These are phyloP conservation scores for Trinectes maculatus DNA, from an alignment of 2,113 vertebrate genomes.

Conservation along the genomic window DNA sequence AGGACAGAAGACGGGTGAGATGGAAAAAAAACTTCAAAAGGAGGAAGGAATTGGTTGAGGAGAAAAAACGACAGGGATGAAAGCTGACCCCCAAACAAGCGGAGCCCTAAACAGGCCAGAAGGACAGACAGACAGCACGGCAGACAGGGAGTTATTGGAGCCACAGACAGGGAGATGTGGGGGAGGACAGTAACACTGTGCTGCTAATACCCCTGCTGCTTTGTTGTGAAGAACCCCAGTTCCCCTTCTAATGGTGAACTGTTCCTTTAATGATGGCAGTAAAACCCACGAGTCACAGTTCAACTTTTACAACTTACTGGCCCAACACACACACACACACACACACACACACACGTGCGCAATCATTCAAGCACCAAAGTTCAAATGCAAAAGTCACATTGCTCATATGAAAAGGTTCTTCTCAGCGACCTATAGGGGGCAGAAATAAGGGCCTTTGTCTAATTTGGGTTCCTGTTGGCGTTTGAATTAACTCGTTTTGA, in stretches of 20 bases:
- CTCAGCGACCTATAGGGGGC: conserved; percentile 44
- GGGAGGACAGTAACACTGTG: conserved; percentile 64
- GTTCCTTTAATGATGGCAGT: conserved; percentile 72
- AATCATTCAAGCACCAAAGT: conserved; percentile 29
- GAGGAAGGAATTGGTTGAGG: conserved; percentile 4
- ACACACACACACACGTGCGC: conserved; percentile 6
- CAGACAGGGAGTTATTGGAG: conserved; percentile 48
- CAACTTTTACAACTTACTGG: conserved; percentile 61
- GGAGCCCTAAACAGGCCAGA: conserved; percentile 33
- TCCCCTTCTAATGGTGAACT: conserved; percentile 70
- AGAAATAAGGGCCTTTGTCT: conserved; percentile 50
- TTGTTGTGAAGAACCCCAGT: conserved; percentile 73
- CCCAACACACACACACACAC: conserved; percentile 14
- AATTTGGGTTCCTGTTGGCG: conserved; percentile 34
- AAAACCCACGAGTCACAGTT: conserved; percentile 70
- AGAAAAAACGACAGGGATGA: conserved; percentile 13
- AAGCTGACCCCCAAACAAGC: conserved; percentile 26
- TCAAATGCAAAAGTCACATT: conserved; percentile 44
- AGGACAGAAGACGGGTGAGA: not conserved
- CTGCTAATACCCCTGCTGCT: conserved; percentile 71
- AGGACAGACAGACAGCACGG: conserved; percentile 39
- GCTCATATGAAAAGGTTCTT: conserved; percentile 30
- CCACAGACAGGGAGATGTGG: conserved; percentile 47
- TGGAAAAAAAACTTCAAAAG: conserved; percentile 9
- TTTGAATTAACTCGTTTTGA: conserved; percentile 45